Evolutionary conservation across 2,797 vertebrate species (phyloP).

Genomic region (Menidia menidia): DNA sequence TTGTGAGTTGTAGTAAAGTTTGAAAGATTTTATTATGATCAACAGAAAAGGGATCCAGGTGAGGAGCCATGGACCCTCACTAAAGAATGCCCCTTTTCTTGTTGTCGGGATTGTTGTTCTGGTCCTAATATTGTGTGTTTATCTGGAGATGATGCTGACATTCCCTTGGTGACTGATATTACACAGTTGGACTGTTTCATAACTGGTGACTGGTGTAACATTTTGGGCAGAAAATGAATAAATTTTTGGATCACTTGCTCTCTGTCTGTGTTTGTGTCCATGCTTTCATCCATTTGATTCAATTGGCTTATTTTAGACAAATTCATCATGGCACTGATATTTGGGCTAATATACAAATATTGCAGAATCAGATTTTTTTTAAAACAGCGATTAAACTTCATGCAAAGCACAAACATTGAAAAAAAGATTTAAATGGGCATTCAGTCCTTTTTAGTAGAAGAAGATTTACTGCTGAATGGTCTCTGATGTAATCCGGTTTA

Average conservation of each 20-base stretch:
- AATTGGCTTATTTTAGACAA: slow-evolving; percentile 1
- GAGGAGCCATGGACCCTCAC: slow-evolving; percentile 51
- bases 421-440: background rate
- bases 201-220: slow-evolving; percentile 12
- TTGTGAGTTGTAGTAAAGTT: slow-evolving; percentile 43
- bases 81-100: slow-evolving; percentile 67
- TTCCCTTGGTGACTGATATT: slow-evolving; percentile 72
- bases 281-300: slow-evolving; percentile 15
- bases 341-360: background rate
- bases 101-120: slow-evolving; percentile 67
- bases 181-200: slow-evolving; percentile 26
- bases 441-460: background rate
- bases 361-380: background rate
- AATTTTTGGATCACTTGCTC: slow-evolving; percentile 25
- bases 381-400: background rate
- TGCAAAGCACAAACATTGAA: background rate
- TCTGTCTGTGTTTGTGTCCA: slow-evolving; percentile 21
- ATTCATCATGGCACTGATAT: background rate
- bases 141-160: slow-evolving; percentile 75
- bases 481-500: background rate
- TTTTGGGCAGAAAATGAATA: slow-evolving; percentile 41
- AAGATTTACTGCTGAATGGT: background rate
- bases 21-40: slow-evolving; percentile 63
- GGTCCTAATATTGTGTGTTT: slow-evolving; percentile 75
- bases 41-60: slow-evolving; percentile 63